Base-by-base conservation (phyloP, 2,113 vertebrate genomes). In the Larimichthys crocea region DNA sequence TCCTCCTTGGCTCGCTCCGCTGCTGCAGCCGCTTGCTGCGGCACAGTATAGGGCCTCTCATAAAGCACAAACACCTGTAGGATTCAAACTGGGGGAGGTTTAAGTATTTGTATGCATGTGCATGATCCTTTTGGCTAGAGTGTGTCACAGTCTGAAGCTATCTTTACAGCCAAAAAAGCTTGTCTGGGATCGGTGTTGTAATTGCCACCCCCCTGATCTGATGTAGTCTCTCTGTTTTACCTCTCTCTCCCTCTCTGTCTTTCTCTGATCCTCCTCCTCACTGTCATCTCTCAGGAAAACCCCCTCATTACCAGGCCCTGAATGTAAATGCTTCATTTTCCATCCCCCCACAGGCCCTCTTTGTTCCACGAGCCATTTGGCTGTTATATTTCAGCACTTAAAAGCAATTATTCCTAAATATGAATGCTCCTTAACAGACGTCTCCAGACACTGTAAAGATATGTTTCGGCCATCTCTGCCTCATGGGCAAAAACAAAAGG, bases 211-310 rank as follows among this genome's bases (percentile, higher is more conserved):
- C 24, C 81, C 75, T 75, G 79, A 86, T 93, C 83, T 88, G 78
- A 87, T 76, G 68, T 57, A 46, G 42, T 90, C 71, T 80, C 65
- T 75, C 71, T 53, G 29, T 82, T 79, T 71, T 79, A 80, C 84
- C 82, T 88, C 90, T 73, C 68, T 72, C 79, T 74, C 73, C 56
- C 60, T 74, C 80, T 60, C 80, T 60, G 19, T 67, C 10, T 66
- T 56, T 68, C 86, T 93, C 79, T 92, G 90, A 93, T 94, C 91
- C 84, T 84, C 88, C 74, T 87, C 85, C 73, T 92, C 49, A 22
- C 89, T 94, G 92, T 93, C 93, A 93, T 91, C 86, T 93, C 55
- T 86, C 80, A 93, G 93, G 92, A 94, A 94, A 94, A 88, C 87
- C 92, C 93, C 92, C 88, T 93, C 89, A 92, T 94, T 94, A 93